Conservation (phyloP, 2,888 invertebrate genomes). For the Pterostichus madidus region DNA sequence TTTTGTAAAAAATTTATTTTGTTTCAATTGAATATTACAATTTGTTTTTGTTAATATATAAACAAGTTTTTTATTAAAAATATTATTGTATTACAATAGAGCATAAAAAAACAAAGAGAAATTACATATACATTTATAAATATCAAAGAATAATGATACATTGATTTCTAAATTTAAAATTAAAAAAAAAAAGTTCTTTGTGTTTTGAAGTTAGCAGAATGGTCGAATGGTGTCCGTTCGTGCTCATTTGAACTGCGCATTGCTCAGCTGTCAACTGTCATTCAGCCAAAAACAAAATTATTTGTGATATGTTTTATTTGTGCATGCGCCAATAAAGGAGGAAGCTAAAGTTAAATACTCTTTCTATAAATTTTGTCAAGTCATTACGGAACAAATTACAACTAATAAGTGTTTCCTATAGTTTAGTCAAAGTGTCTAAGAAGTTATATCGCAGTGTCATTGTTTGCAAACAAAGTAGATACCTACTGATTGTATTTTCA, state of each 20-base stretch:
- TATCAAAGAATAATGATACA: too few relatives aligned
- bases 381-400: conserved; percentile 22
- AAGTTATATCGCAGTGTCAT: conserved; percentile 50
- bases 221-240: conserved; percentile 8
- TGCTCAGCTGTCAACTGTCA: conserved; percentile 53
- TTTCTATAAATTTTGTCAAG: conserved; percentile 44
- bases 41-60: too few relatives aligned
- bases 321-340: conserved; percentile 44
- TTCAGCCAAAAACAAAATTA: conserved; percentile 57
- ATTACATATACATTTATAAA: too few relatives aligned
- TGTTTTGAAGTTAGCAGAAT: conserved; percentile 31
- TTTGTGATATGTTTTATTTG: conserved; percentile 41
- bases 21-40: too few relatives aligned
- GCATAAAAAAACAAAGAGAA: too few relatives aligned
- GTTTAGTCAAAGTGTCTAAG: conserved; percentile 40
- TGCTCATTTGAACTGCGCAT: neutral
- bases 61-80: too few relatives aligned
- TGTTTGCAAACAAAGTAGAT: conserved; percentile 45
- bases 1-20: too few relatives aligned
- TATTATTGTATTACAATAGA: too few relatives aligned
- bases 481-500: conserved; percentile 12
- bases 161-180: too few relatives aligned
- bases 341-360: conserved; percentile 51
- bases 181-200: neutral
- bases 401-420: conserved; percentile 7